Base-by-base conservation (phyloP, 1,140 invertebrate genomes). In the Lutraria rhynchaena region DNA sequence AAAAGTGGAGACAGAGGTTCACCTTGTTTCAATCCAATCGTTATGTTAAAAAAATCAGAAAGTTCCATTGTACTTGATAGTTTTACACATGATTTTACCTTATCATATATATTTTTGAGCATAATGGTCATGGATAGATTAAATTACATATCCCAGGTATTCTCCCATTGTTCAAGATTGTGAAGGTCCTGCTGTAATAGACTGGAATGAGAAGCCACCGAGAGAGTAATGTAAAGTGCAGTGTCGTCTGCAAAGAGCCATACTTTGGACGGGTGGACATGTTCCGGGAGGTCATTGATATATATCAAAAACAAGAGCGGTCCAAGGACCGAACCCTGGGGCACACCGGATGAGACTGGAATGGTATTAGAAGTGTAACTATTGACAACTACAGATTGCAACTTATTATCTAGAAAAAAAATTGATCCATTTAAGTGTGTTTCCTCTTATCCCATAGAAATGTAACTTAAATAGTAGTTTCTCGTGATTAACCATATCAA, bases 311-410 rank as follows among this genome's bases (percentile, higher is more conserved):
- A 84, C 49, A 84, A 49, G 15, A 82, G 9, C 7, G 83, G 78
- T 11, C 71, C 78, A 13, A 86, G 57, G n/a, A 85, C 53, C 17
- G 53, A 82, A 19, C 83, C 85, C 63, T 86, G 78, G 13, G 85
- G 78, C 11, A 86, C 85, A 11, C 70, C 77, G 22, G 55, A 63
- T 29, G 58, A 24, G 3, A 82, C 71, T 3, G 27, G 11, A 31
- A 46, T 35, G 27, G 53, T 41, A 11, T 67, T 37, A 37, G 83
- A 84, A 11, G 24, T 11, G 15, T 3, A 11, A 13, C 31, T 33
- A 29, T 70, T 63, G 24, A 83, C 19, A 11, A 81, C 31, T 0
- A 84, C 83, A 55, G 73, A 31, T 44, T 83, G 83, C 13, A 53
- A 33, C 24, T 67, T 74, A 29, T 78, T 57, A 17, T 19, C 35